Base-by-base conservation (phyloP, 2,113 vertebrate genomes). In the Solea solea region DNA sequence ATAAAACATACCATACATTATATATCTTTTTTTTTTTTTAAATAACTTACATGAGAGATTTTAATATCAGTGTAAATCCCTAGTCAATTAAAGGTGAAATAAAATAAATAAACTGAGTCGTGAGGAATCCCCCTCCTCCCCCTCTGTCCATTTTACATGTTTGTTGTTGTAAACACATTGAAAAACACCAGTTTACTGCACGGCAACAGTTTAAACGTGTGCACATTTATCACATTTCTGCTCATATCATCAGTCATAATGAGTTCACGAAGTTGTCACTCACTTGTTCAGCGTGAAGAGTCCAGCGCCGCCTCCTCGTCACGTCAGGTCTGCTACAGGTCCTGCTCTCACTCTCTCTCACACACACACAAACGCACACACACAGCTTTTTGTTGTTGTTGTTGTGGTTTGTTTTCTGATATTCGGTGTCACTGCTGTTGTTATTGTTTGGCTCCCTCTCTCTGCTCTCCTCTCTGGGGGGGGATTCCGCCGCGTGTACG, bases 211-310 rank as follows among this genome's bases (percentile, higher is more conserved):
- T 21, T 21, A 21, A 21, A 21, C 21, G 1, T 39, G 39, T 49
- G 9, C 21, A 54, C 34, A 12, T n/a, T 56, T 16, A 64, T 21
- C 15, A 59, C 0, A 39, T 46, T 48, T 21, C 45, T 10, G 34
- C 34, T 34, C 3, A 6, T 34, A 34, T 34, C 5, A 34, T 34
- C 5, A 34, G 34, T 25, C 9, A 46, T 34, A 34, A 34, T 34
- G 34, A 34, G 34, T 34, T 34, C 34, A 34, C 3, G 3, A 52
- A 73, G 75, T 76, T 79, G n/a, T 10, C 44, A 21, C 78, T 70
- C 50, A 88, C 86, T 69, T 62, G 59, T 50, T 67, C 13, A 53
- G 71, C 12, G 58, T 8, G 83, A 78, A 73, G 70, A 75, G 80
- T 60, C 85, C 83, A 72, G 71, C 53, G 34, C 64, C 68, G n/a